These are phyloP conservation scores for Formica exsecta DNA, from an alignment of 1,140 invertebrate genomes.

Conservation along the genomic window DNA sequence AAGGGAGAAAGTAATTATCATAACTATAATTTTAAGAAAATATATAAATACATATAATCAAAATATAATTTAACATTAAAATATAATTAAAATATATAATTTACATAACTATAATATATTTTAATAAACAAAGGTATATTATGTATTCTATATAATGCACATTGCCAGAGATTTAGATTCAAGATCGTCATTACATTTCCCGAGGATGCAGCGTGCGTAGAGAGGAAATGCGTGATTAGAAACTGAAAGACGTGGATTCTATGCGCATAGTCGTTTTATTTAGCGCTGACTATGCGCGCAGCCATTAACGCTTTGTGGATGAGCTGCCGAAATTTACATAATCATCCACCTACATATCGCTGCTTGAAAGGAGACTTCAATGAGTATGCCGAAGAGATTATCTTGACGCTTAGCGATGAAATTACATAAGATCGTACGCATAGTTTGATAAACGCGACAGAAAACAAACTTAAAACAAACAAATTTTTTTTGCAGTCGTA, in stretches of 20 bases:
- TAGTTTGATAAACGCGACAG: not conserved
- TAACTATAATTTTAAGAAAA: not conserved
- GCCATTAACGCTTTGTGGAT: conserved; percentile 32
- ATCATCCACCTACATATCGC: conserved; percentile 34
- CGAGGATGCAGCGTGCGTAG: conserved; percentile 19
- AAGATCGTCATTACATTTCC: not conserved
- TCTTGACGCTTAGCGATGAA: not conserved
- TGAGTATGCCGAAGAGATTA: conserved; percentile 20
- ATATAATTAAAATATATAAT: not conserved
- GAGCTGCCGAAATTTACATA: conserved; percentile 54
- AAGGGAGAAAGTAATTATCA: not conserved
- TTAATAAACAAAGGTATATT: conserved; percentile 4
- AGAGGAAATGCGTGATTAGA: conserved; percentile 52
- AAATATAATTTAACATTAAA: not conserved
- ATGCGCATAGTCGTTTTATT: conserved; percentile 45
- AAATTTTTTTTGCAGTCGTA: not conserved
- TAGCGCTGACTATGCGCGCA: conserved; percentile 20
- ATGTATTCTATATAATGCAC: not conserved
- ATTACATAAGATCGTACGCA: conserved; percentile 11
- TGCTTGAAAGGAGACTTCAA: conserved; percentile 2
- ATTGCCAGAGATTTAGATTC: conserved; percentile 1
- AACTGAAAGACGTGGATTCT: conserved; percentile 30
- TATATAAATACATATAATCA: no score
- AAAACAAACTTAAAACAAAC: not conserved
- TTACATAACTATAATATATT: not conserved